These are phyloP conservation scores for Lucilia cuprina DNA, from an alignment of 1,140 invertebrate genomes.

Conservation along the genomic window DNA sequence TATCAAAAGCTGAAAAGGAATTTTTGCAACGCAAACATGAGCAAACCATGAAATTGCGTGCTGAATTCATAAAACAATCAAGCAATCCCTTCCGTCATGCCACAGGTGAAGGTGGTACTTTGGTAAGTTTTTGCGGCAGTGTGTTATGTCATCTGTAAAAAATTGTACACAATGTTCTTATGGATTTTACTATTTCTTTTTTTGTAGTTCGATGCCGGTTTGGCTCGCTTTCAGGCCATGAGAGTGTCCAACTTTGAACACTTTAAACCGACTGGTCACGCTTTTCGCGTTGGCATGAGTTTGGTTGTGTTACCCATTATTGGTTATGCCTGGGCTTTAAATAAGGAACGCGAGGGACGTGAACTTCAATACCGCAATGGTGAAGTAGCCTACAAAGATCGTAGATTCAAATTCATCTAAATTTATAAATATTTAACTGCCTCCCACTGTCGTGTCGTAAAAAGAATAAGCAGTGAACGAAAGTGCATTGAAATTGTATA, in stretches of 20 bases:
- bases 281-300: slow-evolving; percentile 65
- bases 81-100: slow-evolving; percentile 71
- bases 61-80: slow-evolving; percentile 73
- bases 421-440: neutral
- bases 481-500: slow-evolving; percentile 36
- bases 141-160: slow-evolving; percentile 59
- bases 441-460: neutral
- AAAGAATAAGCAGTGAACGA: slow-evolving; percentile 20
- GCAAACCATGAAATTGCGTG: slow-evolving; percentile 53
- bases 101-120: slow-evolving; percentile 65
- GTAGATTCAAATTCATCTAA: slow-evolving; percentile 69
- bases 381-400: slow-evolving; percentile 75
- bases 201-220: slow-evolving; percentile 76
- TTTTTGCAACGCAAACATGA: slow-evolving; percentile 56
- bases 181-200: slow-evolving; percentile 39
- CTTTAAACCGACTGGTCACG: slow-evolving; percentile 73
- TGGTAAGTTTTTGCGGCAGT: slow-evolving; percentile 65
- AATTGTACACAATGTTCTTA: neutral
- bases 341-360: slow-evolving; percentile 64
- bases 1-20: slow-evolving; percentile 41
- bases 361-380: slow-evolving; percentile 72
- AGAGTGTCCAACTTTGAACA: slow-evolving; percentile 70
- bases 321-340: slow-evolving; percentile 65
- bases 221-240: slow-evolving; percentile 76
- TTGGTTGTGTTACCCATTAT: slow-evolving; percentile 69